These are phyloP conservation scores for Gadus chalcogrammus DNA, from an alignment of 2,113 vertebrate genomes.

Conservation along the genomic window DNA sequence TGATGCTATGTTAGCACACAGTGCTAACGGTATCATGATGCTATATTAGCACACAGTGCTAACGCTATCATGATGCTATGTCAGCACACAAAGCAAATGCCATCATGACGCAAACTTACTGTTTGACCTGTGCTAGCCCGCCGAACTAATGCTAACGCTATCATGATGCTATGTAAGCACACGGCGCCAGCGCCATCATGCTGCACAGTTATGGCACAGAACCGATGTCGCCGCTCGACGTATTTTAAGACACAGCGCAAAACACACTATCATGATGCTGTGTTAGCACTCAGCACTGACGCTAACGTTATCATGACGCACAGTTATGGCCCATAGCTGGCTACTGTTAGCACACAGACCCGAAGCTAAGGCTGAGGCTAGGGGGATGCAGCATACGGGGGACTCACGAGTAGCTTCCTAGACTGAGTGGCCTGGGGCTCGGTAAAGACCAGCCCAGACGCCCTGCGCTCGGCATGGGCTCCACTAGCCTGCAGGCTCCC, in stretches of 20 bases:
- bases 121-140: conserved; percentile 32
- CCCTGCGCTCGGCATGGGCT: conserved; percentile 90
- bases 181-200: too few species aligned
- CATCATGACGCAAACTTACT: too few species aligned
- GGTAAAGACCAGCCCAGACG: conserved; percentile 95
- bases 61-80: conserved; percentile 21
- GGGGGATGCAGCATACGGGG: conserved; percentile 67
- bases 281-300: conserved; percentile 34
- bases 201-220: too few species aligned
- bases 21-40: too few species aligned
- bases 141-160: conserved; percentile 37
- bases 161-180: too few species aligned
- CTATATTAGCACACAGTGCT: conserved; percentile 46
- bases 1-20: too few species aligned
- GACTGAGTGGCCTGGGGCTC: conserved; percentile 87
- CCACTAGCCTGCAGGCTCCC: conserved; percentile 90
- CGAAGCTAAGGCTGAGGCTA: conserved; percentile 3
- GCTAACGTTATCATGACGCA: conserved; percentile 33
- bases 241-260: too few species aligned
- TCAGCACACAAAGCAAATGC: too few species aligned
- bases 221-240: too few species aligned
- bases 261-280: too few species aligned
- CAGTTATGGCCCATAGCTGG: too few species aligned
- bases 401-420: conserved; percentile 93
- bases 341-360: too few species aligned